phyloP scores from a whole-genome alignment of 37 sponge, comb jelly and placozoan genomes.

The Hormiphora californensis region DNA sequence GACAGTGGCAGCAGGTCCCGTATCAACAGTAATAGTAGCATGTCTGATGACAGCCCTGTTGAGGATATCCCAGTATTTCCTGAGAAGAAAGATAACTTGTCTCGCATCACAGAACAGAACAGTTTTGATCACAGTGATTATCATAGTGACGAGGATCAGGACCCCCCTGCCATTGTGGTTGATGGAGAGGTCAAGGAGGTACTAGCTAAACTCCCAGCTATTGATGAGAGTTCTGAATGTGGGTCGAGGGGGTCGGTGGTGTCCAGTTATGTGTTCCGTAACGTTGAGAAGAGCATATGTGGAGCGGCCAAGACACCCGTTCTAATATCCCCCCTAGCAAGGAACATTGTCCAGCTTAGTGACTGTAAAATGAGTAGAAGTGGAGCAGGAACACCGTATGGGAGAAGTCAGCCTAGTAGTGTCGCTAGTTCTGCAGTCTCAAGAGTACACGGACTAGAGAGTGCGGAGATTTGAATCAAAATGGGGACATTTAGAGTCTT shows the following conservation, averaged over 20 bases:
- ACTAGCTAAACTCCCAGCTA: constrained; percentile 29
- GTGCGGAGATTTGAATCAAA: too few species aligned
- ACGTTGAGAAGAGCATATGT: constrained; percentile 50
- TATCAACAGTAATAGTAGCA: not conserved
- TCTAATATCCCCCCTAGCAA: constrained; percentile 33
- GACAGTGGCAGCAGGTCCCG: constrained; percentile 39
- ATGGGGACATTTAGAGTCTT: too few species aligned
- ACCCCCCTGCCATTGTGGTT: not conserved
- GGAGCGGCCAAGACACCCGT: constrained; percentile 52
- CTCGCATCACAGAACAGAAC: constrained; percentile 51
- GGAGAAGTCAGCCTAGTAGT: constrained; percentile 4
- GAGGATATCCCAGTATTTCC: constrained; percentile 18
- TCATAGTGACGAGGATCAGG: not conserved
- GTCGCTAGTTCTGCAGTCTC: too few species aligned
- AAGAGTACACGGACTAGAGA: too few species aligned
- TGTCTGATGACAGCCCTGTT: not conserved
- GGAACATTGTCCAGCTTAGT: constrained; percentile 45
- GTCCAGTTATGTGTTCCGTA: constrained; percentile 21
- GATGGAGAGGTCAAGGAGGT: constrained; percentile 12
- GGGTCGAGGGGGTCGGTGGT: constrained; percentile 24
- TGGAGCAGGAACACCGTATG: constrained; percentile 28
- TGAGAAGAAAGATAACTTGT: constrained; percentile 9
- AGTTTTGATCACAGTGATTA: constrained; percentile 54
- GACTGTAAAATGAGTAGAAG: constrained; percentile 9
- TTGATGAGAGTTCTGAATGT: constrained; percentile 47